phyloP scores from a whole-genome alignment of 2,113 vertebrate genomes.

The Balaeniceps rex region DNA sequence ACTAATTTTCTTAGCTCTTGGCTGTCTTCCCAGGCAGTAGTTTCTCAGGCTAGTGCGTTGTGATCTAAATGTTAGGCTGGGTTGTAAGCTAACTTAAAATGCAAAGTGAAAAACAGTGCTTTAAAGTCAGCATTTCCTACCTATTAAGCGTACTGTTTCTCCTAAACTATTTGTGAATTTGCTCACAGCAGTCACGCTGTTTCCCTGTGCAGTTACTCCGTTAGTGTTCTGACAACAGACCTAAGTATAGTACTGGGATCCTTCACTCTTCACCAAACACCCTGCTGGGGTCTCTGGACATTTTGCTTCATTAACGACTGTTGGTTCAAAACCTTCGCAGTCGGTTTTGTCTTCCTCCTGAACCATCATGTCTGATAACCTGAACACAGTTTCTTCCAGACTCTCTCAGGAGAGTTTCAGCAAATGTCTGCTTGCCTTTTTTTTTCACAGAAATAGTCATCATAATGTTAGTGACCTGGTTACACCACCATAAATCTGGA shows the following conservation, averaged over 20 bases:
- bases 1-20: constrained; percentile 51
- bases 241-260: neutral
- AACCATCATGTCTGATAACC: neutral
- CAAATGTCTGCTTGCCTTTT: neutral
- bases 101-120: neutral
- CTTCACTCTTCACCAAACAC: neutral
- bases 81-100: neutral
- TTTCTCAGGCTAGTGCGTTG: neutral
- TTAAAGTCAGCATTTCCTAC: neutral
- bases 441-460: neutral
- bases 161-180: neutral
- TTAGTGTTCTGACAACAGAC: neutral
- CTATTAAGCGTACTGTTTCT: neutral
- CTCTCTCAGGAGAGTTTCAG: neutral
- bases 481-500: neutral
- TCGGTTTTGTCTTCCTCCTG: neutral
- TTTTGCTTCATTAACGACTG: neutral
- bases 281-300: neutral
- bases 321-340: neutral
- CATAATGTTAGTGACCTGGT: neutral
- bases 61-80: neutral
- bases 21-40: constrained; percentile 36
- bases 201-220: neutral
- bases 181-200: neutral
- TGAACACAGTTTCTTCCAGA: neutral